Base-by-base conservation (phyloP, 2,888 invertebrate genomes). In the Pristionchus maxplancki region DNA sequence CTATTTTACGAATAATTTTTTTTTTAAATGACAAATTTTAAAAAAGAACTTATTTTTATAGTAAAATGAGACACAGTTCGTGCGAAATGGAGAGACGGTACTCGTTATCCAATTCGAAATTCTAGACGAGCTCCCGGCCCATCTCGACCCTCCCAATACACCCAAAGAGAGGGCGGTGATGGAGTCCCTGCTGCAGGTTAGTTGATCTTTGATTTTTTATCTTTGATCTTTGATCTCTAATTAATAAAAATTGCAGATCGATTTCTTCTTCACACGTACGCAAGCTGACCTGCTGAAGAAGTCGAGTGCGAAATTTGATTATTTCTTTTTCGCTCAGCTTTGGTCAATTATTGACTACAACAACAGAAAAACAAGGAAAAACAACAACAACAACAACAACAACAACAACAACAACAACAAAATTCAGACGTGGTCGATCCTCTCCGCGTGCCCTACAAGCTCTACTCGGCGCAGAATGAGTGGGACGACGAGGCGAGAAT, bases 401-500 rank as follows among this genome's bases (percentile, higher is more conserved):
- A 37, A 34, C 3, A 64, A 28, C 4, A 11, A 15, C 3, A 5
- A 13, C 20, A 13, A 74, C 40, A n/a, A 15, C n/a, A n/a, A 34
- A 37, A 11, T 67, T 48, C 50, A 87, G 86, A 28, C 4, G 20
- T n/a, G 6, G 71, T 87, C 50, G 86, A 87, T 28, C 86, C 28
- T 0, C 50, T 87, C 17, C 86, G 86, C 17, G 86, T 71, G 9
- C 71, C 86, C n/a, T 37, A 50, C 86, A 87, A 71, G 34, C 86
- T 87, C 31, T 87, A 87, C 71, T 34, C 48, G n/a, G 13, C 67
- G 24, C 71, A 71, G 71, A 87, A 50, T 15, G 50, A 71, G 31
- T 87, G 86, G 86, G 86, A 87, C 24, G 86, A 87, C n/a, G 86
- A 87, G 34, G 67, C 71, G 50, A 87, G 31, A 24, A 67, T 85